phyloP scores from a whole-genome alignment of 2,113 vertebrate species.

The Rutilus rutilus region DNA sequence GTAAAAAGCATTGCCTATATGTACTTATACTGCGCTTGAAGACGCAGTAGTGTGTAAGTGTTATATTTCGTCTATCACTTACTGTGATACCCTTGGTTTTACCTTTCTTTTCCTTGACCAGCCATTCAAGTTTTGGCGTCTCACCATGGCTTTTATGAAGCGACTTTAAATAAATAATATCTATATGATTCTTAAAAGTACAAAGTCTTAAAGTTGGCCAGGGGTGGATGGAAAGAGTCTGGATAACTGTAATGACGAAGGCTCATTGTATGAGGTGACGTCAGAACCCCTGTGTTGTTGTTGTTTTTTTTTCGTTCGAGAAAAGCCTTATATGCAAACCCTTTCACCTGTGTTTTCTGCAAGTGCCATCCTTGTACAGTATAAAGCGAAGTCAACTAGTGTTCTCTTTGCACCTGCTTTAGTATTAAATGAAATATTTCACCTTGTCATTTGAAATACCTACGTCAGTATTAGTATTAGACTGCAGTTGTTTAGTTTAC shows the following conservation, averaged over 20 bases:
- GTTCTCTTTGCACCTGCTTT: conserved; percentile 92
- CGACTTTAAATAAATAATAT: conserved; percentile 85
- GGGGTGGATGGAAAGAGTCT: conserved; percentile 66
- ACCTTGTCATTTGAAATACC: conserved; percentile 93
- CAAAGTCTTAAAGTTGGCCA: conserved; percentile 93
- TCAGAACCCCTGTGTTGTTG: conserved; percentile 87
- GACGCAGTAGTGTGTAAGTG: conserved; percentile 82
- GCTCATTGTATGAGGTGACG: conserved; percentile 57
- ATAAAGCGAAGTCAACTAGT: conserved; percentile 85
- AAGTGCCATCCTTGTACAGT: conserved; percentile 99
- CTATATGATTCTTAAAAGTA: conserved; percentile 92
- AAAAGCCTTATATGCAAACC: conserved; percentile 99
- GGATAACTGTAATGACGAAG: conserved; percentile 71
- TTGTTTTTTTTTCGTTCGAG: conserved; percentile 77
- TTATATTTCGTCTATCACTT: conserved; percentile 87
- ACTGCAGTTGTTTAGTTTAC: conserved; percentile 96
- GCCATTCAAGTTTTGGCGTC: conserved; percentile 90
- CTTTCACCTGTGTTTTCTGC: conserved; percentile 97
- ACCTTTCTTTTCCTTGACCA: conserved; percentile 84
- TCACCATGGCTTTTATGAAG: conserved; percentile 83
- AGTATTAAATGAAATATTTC: conserved; percentile 85
- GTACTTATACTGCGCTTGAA: conserved; percentile 87
- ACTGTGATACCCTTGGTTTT: conserved; percentile 81
- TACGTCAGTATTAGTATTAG: conserved; percentile 94
- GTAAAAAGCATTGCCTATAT: conserved; percentile 87